Percentiles rank a stretch among this genome's conserved stretches.
phyloP scores from a whole-genome alignment of 2,888 invertebrate species.

The Nomada flava region DNA sequence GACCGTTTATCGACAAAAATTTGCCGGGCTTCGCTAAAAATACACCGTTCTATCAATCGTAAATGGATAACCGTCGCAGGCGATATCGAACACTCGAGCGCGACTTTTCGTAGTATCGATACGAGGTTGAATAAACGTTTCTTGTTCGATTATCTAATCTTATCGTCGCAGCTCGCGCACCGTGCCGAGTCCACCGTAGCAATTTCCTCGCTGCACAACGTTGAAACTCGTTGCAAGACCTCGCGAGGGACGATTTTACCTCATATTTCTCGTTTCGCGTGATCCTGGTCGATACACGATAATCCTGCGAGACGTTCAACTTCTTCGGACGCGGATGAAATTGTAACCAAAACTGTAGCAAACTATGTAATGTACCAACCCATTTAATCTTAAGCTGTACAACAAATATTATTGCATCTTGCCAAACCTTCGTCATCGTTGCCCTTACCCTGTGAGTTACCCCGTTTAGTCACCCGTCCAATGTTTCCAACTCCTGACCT shows the following conservation, averaged over 20 bases:
- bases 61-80: neutral
- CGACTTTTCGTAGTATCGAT: conserved; percentile 59
- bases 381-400: too few relatives aligned
- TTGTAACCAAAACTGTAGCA: too few relatives aligned
- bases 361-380: too few relatives aligned
- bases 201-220: conserved; percentile 2
- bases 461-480: too few relatives aligned
- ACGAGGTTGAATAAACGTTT: conserved; percentile 57
- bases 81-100: conserved; percentile 35
- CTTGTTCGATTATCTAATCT: conserved; percentile 67
- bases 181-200: conserved; percentile 4
- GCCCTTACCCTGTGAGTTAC: too few relatives aligned
- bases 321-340: too few relatives aligned
- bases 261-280: too few relatives aligned
- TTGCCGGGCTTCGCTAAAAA: conserved; percentile 12
- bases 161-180: conserved; percentile 54
- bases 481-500: too few relatives aligned
- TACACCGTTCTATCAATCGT: neutral
- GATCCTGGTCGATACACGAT: neutral
- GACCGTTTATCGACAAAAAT: neutral
- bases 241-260: too few relatives aligned
- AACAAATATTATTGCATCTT: too few relatives aligned
- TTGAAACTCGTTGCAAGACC: neutral
- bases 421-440: too few relatives aligned
- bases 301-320: too few relatives aligned